Conservation (phyloP, 37 sponge, comb jelly and placozoan genomes). For the Beroe ovata region DNA sequence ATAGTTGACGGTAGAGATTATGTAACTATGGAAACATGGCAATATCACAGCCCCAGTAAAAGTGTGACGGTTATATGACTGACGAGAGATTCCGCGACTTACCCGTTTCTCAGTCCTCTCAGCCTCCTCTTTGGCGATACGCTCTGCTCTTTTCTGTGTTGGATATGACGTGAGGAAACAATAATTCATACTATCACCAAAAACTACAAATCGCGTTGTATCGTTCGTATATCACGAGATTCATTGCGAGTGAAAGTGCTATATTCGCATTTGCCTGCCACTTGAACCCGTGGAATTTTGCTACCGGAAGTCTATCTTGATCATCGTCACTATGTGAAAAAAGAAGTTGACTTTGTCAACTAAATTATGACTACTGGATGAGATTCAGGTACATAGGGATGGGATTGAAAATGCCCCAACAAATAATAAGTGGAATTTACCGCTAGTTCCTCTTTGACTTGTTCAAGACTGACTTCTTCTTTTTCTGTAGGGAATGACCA, state of each 20-base stretch:
- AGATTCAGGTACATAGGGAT: not conserved
- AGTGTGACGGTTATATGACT: no score
- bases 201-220: not conserved
- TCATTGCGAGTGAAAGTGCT: no score
- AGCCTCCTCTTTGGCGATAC: constrained; percentile 50
- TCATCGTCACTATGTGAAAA: not conserved
- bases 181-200: not conserved
- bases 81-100: no score
- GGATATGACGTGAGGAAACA: not conserved
- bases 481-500: constrained; percentile 67
- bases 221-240: not conserved
- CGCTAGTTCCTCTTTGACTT: constrained; percentile 62
- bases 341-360: no score
- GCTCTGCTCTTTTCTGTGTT: constrained; percentile 49
- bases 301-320: not conserved
- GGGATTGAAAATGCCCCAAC: not conserved
- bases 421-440: no score
- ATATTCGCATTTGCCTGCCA: no score
- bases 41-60: no score
- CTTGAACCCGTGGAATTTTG: no score
- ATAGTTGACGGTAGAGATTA: no score
- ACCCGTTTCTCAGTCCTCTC: constrained; percentile 65
- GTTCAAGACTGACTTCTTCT: constrained; percentile 39
- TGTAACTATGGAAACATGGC: no score
- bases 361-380: no score